A percentile compares a stretch with the other conserved stretches of the same genome.
These are phyloP conservation scores for Palloptera scutellata DNA, from an alignment of 2,888 invertebrate genomes.

Conservation along the genomic window DNA sequence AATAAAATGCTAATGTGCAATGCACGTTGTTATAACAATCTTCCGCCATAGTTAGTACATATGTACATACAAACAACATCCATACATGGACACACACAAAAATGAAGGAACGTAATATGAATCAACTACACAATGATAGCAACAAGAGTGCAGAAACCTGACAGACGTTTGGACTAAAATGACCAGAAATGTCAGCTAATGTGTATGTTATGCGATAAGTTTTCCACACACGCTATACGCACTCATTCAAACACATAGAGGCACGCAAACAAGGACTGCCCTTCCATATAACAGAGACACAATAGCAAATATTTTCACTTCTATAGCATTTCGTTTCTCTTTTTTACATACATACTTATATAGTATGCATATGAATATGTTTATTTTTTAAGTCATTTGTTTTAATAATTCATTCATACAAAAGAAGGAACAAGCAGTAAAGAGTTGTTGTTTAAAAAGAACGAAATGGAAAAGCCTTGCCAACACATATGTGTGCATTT, in stretches of 20 bases:
- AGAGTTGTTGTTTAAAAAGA: no score
- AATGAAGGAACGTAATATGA: neutral
- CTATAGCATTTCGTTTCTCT: neutral
- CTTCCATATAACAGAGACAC: no score
- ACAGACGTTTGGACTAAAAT: neutral
- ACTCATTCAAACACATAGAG: neutral
- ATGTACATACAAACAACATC: neutral
- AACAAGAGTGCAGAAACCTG: neutral
- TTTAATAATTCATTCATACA: slow-evolving; percentile 29
- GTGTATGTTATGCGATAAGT: slow-evolving; percentile 17
- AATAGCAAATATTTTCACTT: slow-evolving; percentile 3
- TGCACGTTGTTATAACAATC: neutral
- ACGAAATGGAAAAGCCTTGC: no score
- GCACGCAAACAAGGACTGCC: no score
- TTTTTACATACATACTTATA: neutral
- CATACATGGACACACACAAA: neutral
- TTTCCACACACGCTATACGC: neutral
- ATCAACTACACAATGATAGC: neutral
- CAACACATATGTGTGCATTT: no score
- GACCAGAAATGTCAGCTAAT: slow-evolving; percentile 13
- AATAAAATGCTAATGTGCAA: slow-evolving; percentile 14
- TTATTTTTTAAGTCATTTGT: slow-evolving; percentile 28
- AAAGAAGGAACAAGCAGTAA: no score
- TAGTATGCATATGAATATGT: neutral
- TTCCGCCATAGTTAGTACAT: neutral